These are phyloP conservation scores for Columba guinea DNA, from an alignment of 2,797 vertebrate species.

Conservation along the genomic window DNA sequence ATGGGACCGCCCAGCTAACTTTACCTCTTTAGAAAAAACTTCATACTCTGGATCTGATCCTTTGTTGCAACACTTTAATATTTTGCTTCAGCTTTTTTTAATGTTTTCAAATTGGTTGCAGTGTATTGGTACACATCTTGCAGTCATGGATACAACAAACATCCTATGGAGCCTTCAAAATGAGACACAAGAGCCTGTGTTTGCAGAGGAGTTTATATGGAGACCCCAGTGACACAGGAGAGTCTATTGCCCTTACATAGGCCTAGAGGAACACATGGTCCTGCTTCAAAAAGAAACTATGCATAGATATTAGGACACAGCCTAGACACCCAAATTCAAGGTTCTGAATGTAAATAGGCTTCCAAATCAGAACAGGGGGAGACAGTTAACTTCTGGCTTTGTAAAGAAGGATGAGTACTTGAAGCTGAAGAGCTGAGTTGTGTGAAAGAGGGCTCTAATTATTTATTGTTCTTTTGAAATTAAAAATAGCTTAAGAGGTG, in stretches of 20 bases:
- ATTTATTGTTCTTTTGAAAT: not conserved
- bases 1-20: not conserved
- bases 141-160: not conserved
- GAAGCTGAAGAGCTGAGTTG: not conserved
- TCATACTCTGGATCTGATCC: not conserved
- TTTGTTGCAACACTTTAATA: not conserved
- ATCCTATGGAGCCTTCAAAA: not conserved
- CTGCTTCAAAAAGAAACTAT: not conserved
- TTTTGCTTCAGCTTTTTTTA: not conserved
- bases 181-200: not conserved
- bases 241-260: not conserved
- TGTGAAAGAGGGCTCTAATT: not conserved
- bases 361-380: not conserved
- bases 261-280: not conserved
- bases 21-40: not conserved
- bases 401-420: not conserved
- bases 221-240: not conserved
- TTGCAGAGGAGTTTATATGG: not conserved
- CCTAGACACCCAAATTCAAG: not conserved
- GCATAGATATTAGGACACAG: not conserved
- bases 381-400: not conserved
- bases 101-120: not conserved
- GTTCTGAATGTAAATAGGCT: not conserved
- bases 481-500: not conserved
- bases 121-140: not conserved